Evolutionary conservation across 2,797 vertebrate genomes (phyloP).

Genomic region (Dermochelys coriacea): DNA sequence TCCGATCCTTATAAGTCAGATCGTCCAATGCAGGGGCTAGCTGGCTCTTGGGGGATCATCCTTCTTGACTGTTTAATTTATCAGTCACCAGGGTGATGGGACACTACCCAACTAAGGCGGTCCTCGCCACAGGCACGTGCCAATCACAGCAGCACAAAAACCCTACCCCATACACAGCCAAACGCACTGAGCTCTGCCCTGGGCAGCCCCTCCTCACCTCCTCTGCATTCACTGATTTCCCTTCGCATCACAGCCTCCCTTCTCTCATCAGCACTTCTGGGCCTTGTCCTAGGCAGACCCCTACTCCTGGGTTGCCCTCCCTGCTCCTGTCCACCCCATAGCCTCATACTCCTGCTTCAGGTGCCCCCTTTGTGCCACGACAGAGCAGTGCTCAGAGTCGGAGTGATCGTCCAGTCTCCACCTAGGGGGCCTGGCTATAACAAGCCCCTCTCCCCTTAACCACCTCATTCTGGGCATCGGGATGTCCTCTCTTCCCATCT

Average conservation of each 20-base stretch:
- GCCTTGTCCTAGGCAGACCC: background rate
- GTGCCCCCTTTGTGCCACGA: rapidly evolving
- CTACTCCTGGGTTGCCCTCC: background rate
- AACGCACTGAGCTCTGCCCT: background rate
- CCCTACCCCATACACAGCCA: background rate
- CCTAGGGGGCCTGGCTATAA: background rate
- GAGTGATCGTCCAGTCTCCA: background rate
- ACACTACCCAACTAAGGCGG: background rate
- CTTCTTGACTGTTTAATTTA: background rate
- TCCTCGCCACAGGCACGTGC: background rate
- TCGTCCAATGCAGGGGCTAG: background rate
- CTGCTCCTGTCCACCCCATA: background rate
- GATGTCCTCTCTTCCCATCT: background rate
- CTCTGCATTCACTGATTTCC: background rate
- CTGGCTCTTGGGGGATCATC: background rate
- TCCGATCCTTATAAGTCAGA: background rate
- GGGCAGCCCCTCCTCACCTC: background rate
- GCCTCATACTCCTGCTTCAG: background rate
- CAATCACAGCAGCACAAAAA: background rate
- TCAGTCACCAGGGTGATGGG: background rate
- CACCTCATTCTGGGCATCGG: background rate
- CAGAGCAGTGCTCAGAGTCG: background rate
- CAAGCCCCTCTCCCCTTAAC: background rate
- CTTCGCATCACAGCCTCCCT: background rate
- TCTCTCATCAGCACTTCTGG: background rate